Percentiles rank a stretch among this genome's conserved stretches.
Conservation (phyloP, 2,888 invertebrate genomes). For the Himalopsyche kuldschensis region DNA sequence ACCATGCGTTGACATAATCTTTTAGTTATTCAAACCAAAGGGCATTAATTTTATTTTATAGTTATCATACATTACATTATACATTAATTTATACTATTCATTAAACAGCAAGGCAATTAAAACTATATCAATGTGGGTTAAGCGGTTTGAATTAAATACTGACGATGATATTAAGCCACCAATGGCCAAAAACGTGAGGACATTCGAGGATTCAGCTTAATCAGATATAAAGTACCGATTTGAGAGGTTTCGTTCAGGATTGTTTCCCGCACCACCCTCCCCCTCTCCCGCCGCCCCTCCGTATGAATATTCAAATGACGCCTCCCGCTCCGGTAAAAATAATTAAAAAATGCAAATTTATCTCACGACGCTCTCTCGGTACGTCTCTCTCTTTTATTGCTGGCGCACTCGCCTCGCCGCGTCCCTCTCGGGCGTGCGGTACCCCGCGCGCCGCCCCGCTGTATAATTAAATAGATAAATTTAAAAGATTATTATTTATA, state of each 20-base stretch:
- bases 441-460: constrained; percentile 20
- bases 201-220: neutral
- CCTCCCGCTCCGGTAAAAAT: constrained; percentile 39
- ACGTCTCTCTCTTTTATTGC: neutral
- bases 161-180: neutral
- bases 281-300: neutral
- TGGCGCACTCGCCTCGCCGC: constrained; percentile 14
- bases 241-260: neutral
- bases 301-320: constrained; percentile 40
- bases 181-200: neutral
- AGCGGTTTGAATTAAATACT: too few species aligned
- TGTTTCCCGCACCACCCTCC: neutral
- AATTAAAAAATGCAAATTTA: constrained; percentile 41
- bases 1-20: constrained; percentile 8
- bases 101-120: too few species aligned
- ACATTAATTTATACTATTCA: too few species aligned
- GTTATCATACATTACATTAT: too few species aligned
- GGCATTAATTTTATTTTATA: neutral
- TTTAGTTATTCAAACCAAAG: neutral
- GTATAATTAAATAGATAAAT: constrained; percentile 41
- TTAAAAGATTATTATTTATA: constrained; percentile 41
- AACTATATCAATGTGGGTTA: too few species aligned
- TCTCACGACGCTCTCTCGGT: constrained; percentile 35
- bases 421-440: constrained; percentile 14
- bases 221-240: neutral